These are phyloP conservation scores for Seira ritae DNA, from an alignment of 2,888 invertebrate genomes.

Conservation along the genomic window DNA sequence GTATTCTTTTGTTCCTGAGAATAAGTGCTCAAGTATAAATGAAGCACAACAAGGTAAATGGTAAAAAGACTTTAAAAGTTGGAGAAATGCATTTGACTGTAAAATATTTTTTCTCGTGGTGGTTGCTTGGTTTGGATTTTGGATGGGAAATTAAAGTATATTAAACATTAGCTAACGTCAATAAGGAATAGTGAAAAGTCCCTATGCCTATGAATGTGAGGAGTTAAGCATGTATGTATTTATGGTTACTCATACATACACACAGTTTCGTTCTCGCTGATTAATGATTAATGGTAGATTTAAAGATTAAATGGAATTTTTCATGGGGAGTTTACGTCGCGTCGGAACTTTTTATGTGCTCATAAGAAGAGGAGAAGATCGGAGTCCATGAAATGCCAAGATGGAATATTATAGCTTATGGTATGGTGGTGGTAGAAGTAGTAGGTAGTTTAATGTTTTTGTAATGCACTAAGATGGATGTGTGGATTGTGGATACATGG, in stretches of 20 bases:
- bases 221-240: constrained; percentile 20
- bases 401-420: no score
- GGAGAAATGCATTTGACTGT: constrained; percentile 27
- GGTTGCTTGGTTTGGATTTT: no score
- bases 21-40: constrained; percentile 52
- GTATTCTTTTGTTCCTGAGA: constrained; percentile 54
- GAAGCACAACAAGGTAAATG: constrained; percentile 31
- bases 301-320: constrained; percentile 62
- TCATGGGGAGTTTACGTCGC: constrained; percentile 59
- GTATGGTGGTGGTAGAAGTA: no score
- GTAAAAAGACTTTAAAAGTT: no score
- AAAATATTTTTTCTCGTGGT: constrained; percentile 29
- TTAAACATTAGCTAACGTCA: no score
- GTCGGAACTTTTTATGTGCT: constrained; percentile 49
- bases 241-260: constrained; percentile 12
- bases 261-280: constrained; percentile 37
- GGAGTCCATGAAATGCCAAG: no score
- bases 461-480: no score
- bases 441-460: no score
- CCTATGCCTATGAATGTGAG: constrained; percentile 10
- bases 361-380: no score
- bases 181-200: no score
- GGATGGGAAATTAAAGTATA: no score
- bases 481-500: no score
- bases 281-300: constrained; percentile 61